Percentiles rank a stretch among this genome's conserved stretches.
Conservation (phyloP, 2,113 vertebrate species). For the Elaphurus davidianus region DNA sequence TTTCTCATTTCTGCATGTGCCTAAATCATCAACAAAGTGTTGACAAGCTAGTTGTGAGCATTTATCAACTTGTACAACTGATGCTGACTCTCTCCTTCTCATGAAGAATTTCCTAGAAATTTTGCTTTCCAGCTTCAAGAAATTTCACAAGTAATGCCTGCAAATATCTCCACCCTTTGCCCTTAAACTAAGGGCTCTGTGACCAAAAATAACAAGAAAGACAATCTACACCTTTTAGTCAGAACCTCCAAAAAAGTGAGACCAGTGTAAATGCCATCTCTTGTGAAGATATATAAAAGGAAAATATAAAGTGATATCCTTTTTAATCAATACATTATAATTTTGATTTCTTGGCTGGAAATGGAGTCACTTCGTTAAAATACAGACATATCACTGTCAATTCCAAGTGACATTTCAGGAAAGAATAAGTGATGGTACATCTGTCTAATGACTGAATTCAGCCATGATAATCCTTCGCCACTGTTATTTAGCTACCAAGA, state of each 20-base stretch:
- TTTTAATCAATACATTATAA: constrained; percentile 45
- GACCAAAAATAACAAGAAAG: constrained; percentile 28
- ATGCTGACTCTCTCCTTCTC: neutral
- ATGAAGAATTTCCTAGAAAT: constrained; percentile 46
- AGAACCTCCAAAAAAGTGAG: constrained; percentile 24
- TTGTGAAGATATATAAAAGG: neutral
- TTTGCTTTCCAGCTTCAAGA: constrained; percentile 38
- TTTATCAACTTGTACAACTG: neutral
- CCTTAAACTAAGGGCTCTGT: neutral
- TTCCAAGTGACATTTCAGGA: constrained; percentile 31
- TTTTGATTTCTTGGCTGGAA: constrained; percentile 32
- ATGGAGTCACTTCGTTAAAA: constrained; percentile 43
- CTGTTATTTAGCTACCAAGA: neutral
- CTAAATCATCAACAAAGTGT: neutral
- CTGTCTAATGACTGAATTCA: neutral
- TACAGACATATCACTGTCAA: neutral
- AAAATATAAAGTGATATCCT: constrained; percentile 42
- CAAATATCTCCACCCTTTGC: constrained; percentile 18
- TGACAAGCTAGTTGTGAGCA: neutral
- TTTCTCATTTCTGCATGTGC: constrained; percentile 22
- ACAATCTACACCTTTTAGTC: neutral
- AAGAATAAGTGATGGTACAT: neutral
- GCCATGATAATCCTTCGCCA: neutral
- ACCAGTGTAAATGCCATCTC: neutral
- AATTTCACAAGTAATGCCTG: constrained; percentile 31